Base-by-base conservation (phyloP, 2,888 invertebrate genomes). In the Invenusta paracnida region DNA sequence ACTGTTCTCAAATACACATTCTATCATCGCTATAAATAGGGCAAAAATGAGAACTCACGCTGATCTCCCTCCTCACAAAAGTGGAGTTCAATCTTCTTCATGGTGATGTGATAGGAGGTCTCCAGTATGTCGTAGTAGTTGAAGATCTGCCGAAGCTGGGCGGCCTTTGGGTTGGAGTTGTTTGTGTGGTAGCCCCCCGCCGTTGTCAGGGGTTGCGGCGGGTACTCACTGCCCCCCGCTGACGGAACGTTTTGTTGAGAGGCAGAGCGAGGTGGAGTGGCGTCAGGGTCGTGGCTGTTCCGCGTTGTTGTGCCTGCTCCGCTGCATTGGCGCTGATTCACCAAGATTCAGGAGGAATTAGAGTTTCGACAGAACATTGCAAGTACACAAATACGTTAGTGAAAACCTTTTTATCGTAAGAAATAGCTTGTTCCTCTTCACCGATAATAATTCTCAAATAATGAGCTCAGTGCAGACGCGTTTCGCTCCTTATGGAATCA, bases 31-130 rank as follows among this genome's bases (percentile, higher is more conserved):
- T n/a, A n/a, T n/a, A n/a, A n/a, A n/a, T n/a, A n/a, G n/a, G n/a
- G n/a, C n/a, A n/a, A n/a, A n/a, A n/a, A n/a, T n/a, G n/a, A n/a
- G n/a, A 23, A 30, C 27, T 30, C 73, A 86, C 27, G 25, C 23
- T 48, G 30, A 25, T 31, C 88, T 23, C 85, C 27, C 48, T 83
- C 99, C 91, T 99, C 98, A 90, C 97, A 97, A 48, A 99, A 93
- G 92, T 98, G 98, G 87, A 99, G 93, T 92, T 98, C 97, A 89
- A 99, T 95, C 89, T 96, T 94, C 87, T 96, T 96, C 17, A 91
- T 91, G 88, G 92, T 94, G 90, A 99, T 94, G 92, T 99, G 99
- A 93, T 98, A 97, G 0, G 98, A 98, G 0, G 99, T 98, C 92
- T 98, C 98, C 0, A 95, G 93, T n/a, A 98, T 96, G 93, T 98